These are phyloP conservation scores for Sesamia nonagrioides DNA, from an alignment of 1,140 invertebrate species.

Conservation along the genomic window DNA sequence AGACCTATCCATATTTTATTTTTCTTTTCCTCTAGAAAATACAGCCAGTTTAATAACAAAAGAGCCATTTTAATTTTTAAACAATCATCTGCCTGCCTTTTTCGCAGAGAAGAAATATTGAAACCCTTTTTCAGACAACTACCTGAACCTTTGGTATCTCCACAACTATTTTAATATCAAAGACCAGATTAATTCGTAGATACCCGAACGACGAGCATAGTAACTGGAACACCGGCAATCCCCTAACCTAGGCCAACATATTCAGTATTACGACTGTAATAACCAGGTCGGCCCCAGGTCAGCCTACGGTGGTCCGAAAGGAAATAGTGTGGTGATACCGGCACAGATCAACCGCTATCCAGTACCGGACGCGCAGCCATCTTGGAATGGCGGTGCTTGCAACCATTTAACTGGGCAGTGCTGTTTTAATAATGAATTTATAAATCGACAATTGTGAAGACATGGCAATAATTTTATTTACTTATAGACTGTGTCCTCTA, in stretches of 20 bases:
- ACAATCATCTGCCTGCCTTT: too few relatives aligned
- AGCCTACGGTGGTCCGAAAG: not conserved
- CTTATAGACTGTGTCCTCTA: too few relatives aligned
- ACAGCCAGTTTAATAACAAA: too few relatives aligned
- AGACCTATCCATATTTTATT: too few relatives aligned
- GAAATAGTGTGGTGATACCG: slow-evolving; percentile 27
- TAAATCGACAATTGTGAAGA: not conserved
- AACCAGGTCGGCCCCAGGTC: slow-evolving; percentile 8
- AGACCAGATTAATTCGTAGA: not conserved
- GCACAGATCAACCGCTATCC: not conserved
- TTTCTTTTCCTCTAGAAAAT: too few relatives aligned
- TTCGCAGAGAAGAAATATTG: too few relatives aligned
- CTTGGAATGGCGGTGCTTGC: not conserved
- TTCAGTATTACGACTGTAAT: slow-evolving; percentile 8
- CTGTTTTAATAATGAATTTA: not conserved
- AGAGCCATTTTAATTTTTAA: too few relatives aligned
- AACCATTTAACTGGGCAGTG: not conserved
- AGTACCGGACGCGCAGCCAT: slow-evolving; percentile 18
- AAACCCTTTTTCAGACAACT: too few relatives aligned
- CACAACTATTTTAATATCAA: not conserved
- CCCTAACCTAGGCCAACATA: slow-evolving; percentile 1
- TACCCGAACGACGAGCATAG: slow-evolving; percentile 15
- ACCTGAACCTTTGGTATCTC: too few relatives aligned
- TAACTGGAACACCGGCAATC: not conserved
- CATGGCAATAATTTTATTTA: not conserved